phyloP scores from a whole-genome alignment of 2,113 vertebrate genomes.

The Maccullochella peelii region DNA sequence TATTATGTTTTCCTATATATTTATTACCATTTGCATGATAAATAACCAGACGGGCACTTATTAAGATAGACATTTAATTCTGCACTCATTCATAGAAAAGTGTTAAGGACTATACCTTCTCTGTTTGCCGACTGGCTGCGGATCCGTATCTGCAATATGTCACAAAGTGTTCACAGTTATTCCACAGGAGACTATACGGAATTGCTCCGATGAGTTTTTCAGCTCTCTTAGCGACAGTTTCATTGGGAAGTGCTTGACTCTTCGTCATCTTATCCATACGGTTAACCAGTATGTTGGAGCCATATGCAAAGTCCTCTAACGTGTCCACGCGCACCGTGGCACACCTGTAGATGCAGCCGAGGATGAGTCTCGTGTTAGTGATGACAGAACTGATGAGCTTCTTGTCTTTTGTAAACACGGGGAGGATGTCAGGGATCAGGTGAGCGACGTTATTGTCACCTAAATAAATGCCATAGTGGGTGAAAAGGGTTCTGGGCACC shows the following conservation, averaged over 20 bases:
- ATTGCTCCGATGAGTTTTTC: conserved; percentile 87
- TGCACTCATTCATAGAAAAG: no score
- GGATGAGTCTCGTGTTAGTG: conserved; percentile 91
- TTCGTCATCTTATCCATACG: conserved; percentile 82
- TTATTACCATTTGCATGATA: neutral
- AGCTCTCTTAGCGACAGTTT: conserved; percentile 88
- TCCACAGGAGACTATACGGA: conserved; percentile 94
- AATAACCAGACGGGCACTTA: no score
- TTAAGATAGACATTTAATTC: no score
- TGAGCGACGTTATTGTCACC: conserved; percentile 93
- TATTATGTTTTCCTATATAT: neutral
- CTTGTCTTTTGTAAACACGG: conserved; percentile 83
- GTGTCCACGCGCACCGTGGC: conserved; percentile 93
- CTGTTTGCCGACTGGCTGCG: conserved; percentile 88
- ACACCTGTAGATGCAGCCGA: conserved; percentile 87
- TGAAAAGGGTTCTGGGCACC: conserved; percentile 91
- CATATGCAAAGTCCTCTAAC: conserved; percentile 94
- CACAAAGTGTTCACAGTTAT: conserved; percentile 97
- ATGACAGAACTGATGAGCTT: conserved; percentile 85
- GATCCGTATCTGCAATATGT: conserved; percentile 93
- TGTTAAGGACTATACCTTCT: conserved; percentile 81
- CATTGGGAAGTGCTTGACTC: conserved; percentile 80
- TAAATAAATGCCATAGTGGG: conserved; percentile 94
- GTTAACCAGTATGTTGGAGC: conserved; percentile 88
- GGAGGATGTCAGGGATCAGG: conserved; percentile 95